Evolutionary conservation across 2,797 vertebrate genomes (phyloP), one percentile per base, ranked within the genome.

Genomic region (Lacerta bilineata): DNA sequence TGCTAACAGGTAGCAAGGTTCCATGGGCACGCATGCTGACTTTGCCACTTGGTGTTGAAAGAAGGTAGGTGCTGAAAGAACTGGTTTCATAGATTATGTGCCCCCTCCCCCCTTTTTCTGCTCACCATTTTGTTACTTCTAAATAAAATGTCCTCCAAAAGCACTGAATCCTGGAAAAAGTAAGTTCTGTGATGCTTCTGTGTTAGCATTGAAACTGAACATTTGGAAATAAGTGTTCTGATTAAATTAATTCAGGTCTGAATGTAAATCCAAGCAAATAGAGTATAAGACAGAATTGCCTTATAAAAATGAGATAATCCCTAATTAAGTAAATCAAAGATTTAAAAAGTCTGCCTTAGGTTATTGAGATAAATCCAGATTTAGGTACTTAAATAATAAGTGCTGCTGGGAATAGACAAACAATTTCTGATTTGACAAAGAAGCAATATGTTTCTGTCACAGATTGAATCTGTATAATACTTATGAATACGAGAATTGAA

Each of bases 311-410:
- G 11, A 72, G 18, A 84, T 68, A 64, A 72, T 74, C 17, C 17
- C 29, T 50, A 39, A 80, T 39, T 89, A 79, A 82, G 2, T 36
- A 64, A 74, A 66, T 36, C 36, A 88, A 72, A 66, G 72, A 27
- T 33, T 72, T 68, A 76, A 83, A 68, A 83, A 87, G 8, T 17
- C 72, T 88, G 43, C 29, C 50, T 85, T 29, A 17, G n/a, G 39
- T 82, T 87, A 82, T 74, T 79, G 61, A 80, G 39, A 46, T 71
- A 46, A 80, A 84, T 33, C 46, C 81, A 64, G 27, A 80, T 84
- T 46, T 74, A 85, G 55, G 10, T 88, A 59, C 25, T 88, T 84
- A 46, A 79, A 61, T 88, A 66, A n/a, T 84, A 72, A 84, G 41
- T 64, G 6, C n/a, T 55, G 20, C 43, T 29, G 20, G 1, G 17